Evolutionary conservation across 2,888 invertebrate species (phyloP).

Genomic region (Dolichomitus sp.): DNA sequence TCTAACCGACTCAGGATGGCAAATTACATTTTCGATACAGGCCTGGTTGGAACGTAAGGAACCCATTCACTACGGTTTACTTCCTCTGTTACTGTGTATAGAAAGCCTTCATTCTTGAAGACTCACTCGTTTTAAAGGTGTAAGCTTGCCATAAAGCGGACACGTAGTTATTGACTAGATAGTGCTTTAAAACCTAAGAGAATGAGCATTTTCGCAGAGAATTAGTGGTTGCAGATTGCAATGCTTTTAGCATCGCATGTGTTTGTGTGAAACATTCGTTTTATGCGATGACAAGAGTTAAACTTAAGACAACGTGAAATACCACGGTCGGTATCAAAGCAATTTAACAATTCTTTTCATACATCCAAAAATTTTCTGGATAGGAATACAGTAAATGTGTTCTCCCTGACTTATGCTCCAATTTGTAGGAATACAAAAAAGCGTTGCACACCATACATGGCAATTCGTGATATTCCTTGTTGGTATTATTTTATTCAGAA

Average conservation of each 20-base stretch:
- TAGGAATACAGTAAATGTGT: no score
- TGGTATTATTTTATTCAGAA: no score
- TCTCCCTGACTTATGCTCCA: no score
- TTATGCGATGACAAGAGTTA: not conserved
- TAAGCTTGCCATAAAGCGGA: not conserved
- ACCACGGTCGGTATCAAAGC: not conserved
- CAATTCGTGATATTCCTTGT: no score
- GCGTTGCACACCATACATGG: no score
- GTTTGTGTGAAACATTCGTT: not conserved
- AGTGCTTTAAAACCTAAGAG: not conserved
- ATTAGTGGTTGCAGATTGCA: not conserved
- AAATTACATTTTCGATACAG: conserved; percentile 23
- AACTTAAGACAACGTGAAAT: no score
- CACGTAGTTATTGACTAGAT: not conserved
- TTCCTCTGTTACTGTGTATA: not conserved
- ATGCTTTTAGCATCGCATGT: not conserved
- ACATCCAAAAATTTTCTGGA: not conserved
- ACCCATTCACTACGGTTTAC: not conserved
- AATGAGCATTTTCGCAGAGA: not conserved
- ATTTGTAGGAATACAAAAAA: no score
- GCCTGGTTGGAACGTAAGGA: not conserved
- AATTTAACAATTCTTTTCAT: no score
- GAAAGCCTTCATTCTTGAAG: not conserved
- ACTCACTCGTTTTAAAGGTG: not conserved
- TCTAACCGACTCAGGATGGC: not conserved